phyloP scores from a whole-genome alignment of 2,797 vertebrate genomes.

The Ctenopoma multispine region DNA sequence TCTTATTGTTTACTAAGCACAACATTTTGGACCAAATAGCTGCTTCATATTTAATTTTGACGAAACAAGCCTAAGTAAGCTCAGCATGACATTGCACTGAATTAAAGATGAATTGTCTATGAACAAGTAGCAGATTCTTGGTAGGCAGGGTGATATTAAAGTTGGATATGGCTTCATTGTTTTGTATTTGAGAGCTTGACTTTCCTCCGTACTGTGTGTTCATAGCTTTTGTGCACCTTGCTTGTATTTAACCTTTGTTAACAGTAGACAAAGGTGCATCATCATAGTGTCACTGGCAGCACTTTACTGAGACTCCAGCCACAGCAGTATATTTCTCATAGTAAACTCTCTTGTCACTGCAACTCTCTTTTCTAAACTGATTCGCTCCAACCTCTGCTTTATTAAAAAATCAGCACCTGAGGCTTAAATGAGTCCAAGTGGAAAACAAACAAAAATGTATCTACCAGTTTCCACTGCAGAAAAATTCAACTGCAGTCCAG shows the following conservation, averaged over 20 bases:
- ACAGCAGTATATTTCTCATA: conserved; percentile 21
- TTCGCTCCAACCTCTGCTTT: conserved; percentile 24
- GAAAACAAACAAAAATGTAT: conserved; percentile 28
- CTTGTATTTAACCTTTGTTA: conserved; percentile 21
- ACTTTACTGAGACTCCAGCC: conserved; percentile 3
- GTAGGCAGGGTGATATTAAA: conserved; percentile 34
- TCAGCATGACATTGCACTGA: conserved; percentile 58
- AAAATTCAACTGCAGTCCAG: neutral
- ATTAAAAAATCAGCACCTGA: conserved; percentile 37
- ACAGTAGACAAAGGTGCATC: conserved; percentile 1
- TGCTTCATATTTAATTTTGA: conserved; percentile 63
- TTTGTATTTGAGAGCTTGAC: conserved; percentile 33
- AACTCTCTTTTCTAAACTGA: conserved; percentile 11
- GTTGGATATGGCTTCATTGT: conserved; percentile 13
- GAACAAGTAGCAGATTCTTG: conserved; percentile 43
- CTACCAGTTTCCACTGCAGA: conserved; percentile 6
- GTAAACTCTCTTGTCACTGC: conserved; percentile 9
- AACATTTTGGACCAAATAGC: conserved; percentile 65
- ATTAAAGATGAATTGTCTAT: conserved; percentile 29
- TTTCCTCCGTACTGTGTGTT: neutral
- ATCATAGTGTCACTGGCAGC: conserved; percentile 15
- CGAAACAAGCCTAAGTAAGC: conserved; percentile 57
- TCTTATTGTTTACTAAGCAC: conserved; percentile 66
- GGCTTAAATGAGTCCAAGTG: conserved; percentile 1
- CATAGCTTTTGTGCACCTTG: neutral